These are phyloP conservation scores for Neotragus pygmaeus DNA, from an alignment of 2,113 vertebrate species.

Conservation along the genomic window DNA sequence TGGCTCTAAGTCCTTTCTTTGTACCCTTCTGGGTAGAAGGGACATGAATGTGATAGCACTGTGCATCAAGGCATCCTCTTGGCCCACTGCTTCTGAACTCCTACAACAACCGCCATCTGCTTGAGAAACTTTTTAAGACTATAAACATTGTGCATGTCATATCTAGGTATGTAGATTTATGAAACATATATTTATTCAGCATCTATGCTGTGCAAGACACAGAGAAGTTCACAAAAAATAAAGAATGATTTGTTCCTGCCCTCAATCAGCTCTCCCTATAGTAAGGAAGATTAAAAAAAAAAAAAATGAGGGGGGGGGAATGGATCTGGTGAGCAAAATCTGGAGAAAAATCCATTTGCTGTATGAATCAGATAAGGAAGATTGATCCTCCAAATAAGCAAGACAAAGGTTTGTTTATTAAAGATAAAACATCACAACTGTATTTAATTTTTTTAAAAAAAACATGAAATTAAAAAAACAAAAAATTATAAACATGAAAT, in stretches of 20 bases:
- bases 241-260: neutral
- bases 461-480: neutral
- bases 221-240: neutral
- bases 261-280: neutral
- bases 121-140: neutral
- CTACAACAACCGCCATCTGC: neutral
- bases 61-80: neutral
- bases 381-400: neutral
- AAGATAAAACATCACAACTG: neutral
- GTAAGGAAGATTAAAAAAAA: neutral
- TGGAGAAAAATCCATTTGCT: neutral
- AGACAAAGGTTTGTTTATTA: neutral
- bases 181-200: neutral
- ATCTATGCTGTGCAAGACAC: neutral
- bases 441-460: neutral
- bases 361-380: neutral
- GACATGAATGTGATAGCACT: accelerated
- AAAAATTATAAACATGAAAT: neutral
- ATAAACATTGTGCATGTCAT: neutral
- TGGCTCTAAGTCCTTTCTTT: neutral
- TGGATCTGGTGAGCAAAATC: neutral
- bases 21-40: neutral
- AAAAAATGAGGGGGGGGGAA: neutral
- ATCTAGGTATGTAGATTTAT: neutral
- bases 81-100: neutral